These are phyloP conservation scores for Nomada flava DNA, from an alignment of 2,888 invertebrate genomes.

Conservation along the genomic window DNA sequence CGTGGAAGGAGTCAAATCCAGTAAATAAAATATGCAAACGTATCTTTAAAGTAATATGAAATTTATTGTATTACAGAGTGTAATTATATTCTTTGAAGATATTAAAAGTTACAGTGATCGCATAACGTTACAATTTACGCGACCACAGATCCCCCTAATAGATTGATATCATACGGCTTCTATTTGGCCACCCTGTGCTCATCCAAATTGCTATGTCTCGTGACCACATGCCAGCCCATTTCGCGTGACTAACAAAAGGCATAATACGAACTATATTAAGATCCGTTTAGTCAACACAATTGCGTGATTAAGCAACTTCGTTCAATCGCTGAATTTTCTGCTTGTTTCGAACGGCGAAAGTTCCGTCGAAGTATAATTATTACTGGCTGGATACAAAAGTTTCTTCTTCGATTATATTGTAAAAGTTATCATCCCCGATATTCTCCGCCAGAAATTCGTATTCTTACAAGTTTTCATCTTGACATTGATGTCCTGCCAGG, in stretches of 20 bases:
- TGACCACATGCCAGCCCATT: neutral
- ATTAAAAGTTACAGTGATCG: neutral
- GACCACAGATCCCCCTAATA: neutral
- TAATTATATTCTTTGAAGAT: neutral
- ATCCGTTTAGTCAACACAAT: neutral
- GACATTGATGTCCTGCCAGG: conserved; percentile 11
- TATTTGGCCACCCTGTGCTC: neutral
- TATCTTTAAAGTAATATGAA: no score
- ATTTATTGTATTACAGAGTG: no score
- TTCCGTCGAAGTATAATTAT: neutral
- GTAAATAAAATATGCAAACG: no score
- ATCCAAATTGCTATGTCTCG: neutral
- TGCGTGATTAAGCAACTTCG: neutral
- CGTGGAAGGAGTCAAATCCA: no score
- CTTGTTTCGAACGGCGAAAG: neutral
- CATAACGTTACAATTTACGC: neutral
- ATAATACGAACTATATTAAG: neutral
- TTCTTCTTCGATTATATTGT: neutral
- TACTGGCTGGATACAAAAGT: neutral
- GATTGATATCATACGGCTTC: neutral
- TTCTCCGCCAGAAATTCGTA: neutral
- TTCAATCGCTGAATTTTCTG: neutral
- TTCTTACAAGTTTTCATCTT: neutral
- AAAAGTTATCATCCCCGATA: neutral
- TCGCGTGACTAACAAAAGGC: neutral